Percentiles rank a stretch among this genome's conserved stretches.
Evolutionary conservation across 1,140 invertebrate genomes (phyloP).

Genomic region (Brachionus calyciflorus): DNA sequence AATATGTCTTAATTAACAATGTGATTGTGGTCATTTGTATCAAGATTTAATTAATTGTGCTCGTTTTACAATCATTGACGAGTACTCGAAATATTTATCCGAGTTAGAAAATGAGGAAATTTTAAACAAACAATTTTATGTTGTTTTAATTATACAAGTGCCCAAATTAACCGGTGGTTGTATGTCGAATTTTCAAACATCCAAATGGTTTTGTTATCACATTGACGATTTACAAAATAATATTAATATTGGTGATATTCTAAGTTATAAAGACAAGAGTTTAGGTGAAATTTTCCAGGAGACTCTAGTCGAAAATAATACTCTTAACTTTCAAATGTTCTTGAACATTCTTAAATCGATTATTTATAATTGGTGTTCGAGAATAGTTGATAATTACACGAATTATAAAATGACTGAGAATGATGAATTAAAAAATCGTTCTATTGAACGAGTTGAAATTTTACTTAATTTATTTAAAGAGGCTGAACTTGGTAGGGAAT

Average conservation of each 20-base stretch:
- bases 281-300: neutral
- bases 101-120: neutral
- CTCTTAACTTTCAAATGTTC: neutral
- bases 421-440: neutral
- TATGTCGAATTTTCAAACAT: constrained; percentile 54
- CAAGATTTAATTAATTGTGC: constrained; percentile 53
- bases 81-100: neutral
- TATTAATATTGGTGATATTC: constrained; percentile 3
- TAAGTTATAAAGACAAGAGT: constrained; percentile 15
- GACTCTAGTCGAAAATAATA: neutral
- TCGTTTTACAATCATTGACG: constrained; percentile 48
- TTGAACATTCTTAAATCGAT: neutral
- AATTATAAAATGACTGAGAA: neutral
- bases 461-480: too few species aligned
- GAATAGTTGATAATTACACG: neutral
- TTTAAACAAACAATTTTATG: constrained; percentile 51
- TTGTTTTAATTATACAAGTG: constrained; percentile 52
- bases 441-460: constrained; percentile 2
- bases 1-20: constrained; percentile 53
- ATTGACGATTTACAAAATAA: constrained; percentile 39
- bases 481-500: too few species aligned
- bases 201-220: constrained; percentile 39
- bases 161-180: constrained; percentile 52
- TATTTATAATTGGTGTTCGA: neutral
- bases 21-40: constrained; percentile 54